phyloP scores from a whole-genome alignment of 2,797 vertebrate species.

The Eleutherodactylus coqui region DNA sequence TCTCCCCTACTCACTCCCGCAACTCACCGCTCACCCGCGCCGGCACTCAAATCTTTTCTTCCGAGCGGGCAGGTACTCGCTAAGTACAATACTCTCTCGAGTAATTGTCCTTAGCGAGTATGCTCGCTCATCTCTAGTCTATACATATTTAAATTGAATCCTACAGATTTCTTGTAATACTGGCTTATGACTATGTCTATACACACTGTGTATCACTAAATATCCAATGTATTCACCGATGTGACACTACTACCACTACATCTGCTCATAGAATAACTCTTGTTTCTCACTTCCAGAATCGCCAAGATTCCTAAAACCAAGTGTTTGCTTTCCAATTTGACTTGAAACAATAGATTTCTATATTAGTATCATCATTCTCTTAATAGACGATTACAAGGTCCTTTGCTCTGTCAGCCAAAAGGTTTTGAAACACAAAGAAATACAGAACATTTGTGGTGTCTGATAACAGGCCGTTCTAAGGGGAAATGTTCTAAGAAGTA shows the following conservation, averaged over 20 bases:
- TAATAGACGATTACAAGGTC: constrained; percentile 67
- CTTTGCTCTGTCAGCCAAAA: constrained; percentile 67
- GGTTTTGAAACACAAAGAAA: constrained; percentile 66
- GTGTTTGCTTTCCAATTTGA: not conserved
- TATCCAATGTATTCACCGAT: not conserved
- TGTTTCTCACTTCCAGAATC: not conserved
- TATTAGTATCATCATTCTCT: constrained; percentile 65
- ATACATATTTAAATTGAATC: too few species aligned
- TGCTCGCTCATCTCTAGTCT: too few species aligned
- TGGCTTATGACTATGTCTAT: too few species aligned
- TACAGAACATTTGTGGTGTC: constrained; percentile 63
- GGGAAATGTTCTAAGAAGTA: constrained; percentile 61
- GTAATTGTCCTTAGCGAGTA: too few species aligned
- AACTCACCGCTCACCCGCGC: too few species aligned
- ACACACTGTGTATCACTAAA: too few species aligned
- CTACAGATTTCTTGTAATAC: too few species aligned
- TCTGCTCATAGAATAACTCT: not conserved
- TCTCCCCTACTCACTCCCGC: too few species aligned
- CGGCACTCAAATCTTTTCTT: too few species aligned
- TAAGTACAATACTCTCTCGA: too few species aligned
- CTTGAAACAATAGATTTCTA: constrained; percentile 62
- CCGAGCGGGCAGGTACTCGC: too few species aligned
- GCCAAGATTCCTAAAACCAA: not conserved
- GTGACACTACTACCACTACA: not conserved
- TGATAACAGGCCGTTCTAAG: constrained; percentile 67